phyloP scores from a whole-genome alignment of 2,113 vertebrate species.

The Ivindomyrus marchei region DNA sequence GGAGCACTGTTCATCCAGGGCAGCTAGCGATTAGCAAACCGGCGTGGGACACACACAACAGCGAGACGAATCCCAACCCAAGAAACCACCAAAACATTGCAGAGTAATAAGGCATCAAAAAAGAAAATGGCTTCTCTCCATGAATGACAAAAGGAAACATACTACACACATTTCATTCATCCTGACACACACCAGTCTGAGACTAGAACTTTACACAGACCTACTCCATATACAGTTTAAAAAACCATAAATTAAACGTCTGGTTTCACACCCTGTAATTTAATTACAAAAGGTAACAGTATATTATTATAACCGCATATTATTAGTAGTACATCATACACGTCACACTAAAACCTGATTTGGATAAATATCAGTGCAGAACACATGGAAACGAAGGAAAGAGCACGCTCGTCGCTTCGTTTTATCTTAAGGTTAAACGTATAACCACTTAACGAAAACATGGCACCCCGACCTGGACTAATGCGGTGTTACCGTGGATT shows the following conservation, averaged over 20 bases:
- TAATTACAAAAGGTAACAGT: slow-evolving; percentile 10
- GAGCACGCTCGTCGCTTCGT: neutral
- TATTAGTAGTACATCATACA: neutral
- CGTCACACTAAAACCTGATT: neutral
- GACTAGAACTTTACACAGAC: neutral
- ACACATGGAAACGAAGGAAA: neutral
- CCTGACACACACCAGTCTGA: neutral
- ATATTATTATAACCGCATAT: neutral
- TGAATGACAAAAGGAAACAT: neutral
- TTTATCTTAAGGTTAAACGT: neutral
- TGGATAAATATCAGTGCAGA: slow-evolving; percentile 24
- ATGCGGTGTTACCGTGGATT: neutral
- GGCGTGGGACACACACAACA: neutral
- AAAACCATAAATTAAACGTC: neutral
- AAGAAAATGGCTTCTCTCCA: neutral
- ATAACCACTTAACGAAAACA: neutral
- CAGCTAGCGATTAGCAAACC: neutral
- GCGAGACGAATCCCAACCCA: neutral
- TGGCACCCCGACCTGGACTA: neutral
- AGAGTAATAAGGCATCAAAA: neutral
- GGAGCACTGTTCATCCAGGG: neutral
- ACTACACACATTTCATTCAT: neutral
- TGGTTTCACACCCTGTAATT: neutral
- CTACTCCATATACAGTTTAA: neutral
- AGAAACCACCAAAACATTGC: neutral